These are phyloP conservation scores for Platichthys flesus DNA, from an alignment of 2,113 vertebrate genomes.

Conservation along the genomic window DNA sequence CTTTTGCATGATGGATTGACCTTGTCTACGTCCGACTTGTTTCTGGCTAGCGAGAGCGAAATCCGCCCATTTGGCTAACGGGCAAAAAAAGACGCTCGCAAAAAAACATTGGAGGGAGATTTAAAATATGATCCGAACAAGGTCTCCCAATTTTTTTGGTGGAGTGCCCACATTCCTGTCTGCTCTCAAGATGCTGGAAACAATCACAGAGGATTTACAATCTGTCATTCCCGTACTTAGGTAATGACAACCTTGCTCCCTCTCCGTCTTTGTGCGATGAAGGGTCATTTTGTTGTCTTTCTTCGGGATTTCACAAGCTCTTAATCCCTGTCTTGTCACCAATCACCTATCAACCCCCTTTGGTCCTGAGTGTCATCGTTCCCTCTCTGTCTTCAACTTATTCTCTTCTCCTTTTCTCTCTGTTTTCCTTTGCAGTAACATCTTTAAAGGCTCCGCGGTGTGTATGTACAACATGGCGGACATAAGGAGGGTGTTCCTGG, in stretches of 20 bases:
- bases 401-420: not conserved
- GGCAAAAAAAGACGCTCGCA: slow-evolving; percentile 35
- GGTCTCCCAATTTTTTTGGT: slow-evolving; percentile 64
- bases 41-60: slow-evolving; percentile 36
- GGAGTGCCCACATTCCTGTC: slow-evolving; percentile 75
- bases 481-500: slow-evolving; percentile 94
- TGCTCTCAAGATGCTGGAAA: slow-evolving; percentile 75
- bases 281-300: slow-evolving; percentile 75
- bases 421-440: slow-evolving; percentile 85
- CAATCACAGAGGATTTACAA: slow-evolving; percentile 73
- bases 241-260: slow-evolving; percentile 65
- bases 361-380: slow-evolving; percentile 37
- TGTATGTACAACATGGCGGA: slow-evolving; percentile 98
- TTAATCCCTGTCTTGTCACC: slow-evolving; percentile 53
- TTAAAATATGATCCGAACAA: slow-evolving; percentile 60
- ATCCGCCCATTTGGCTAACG: slow-evolving; percentile 57
- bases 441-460: slow-evolving; percentile 96
- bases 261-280: slow-evolving; percentile 61
- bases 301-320: slow-evolving; percentile 59
- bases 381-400: slow-evolving; percentile 1
- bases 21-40: slow-evolving; percentile 36
- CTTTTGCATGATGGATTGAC: slow-evolving; percentile 44
- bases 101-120: slow-evolving; percentile 56
- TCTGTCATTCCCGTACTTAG: slow-evolving; percentile 68
- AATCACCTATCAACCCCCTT: slow-evolving; percentile 45